Conservation (phyloP, 2,888 invertebrate genomes). For the Andrena trimmerana region DNA sequence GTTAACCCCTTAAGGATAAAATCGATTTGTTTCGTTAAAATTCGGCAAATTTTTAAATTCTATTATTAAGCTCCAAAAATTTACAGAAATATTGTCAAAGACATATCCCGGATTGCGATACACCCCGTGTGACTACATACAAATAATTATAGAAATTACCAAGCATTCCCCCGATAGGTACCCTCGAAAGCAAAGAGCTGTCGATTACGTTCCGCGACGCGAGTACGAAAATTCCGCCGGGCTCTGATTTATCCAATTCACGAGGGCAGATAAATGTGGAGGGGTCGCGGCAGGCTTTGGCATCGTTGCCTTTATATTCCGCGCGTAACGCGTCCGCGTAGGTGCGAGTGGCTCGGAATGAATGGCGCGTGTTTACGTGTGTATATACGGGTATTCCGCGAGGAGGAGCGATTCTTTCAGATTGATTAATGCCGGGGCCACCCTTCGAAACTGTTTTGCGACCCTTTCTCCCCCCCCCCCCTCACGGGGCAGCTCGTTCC, state of each 20-base stretch:
- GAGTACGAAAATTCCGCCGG: slow-evolving; percentile 9
- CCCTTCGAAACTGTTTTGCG: slow-evolving; percentile 68
- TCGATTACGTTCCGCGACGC: background rate
- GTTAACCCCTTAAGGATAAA: no score
- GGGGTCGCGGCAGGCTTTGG: background rate
- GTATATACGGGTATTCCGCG: background rate
- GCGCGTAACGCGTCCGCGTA: background rate
- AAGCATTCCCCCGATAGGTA: no score
- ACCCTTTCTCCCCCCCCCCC: slow-evolving; percentile 32
- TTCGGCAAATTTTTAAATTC: no score
- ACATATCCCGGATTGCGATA: no score
- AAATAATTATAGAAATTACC: no score
- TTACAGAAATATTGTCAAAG: no score
- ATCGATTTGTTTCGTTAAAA: no score
- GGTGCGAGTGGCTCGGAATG: slow-evolving; percentile 21
- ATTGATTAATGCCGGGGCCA: slow-evolving; percentile 72
- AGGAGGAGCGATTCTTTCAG: slow-evolving; percentile 66
- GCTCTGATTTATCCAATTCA: background rate
- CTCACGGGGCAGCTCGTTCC: slow-evolving; percentile 58
- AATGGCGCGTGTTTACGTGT: background rate
- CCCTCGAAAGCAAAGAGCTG: background rate
- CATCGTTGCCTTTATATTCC: background rate
- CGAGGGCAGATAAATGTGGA: slow-evolving; percentile 26
- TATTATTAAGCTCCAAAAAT: no score
- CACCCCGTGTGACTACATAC: no score